Evolutionary conservation across 35 echinoderm and acorn worm genomes (phyloP).

Genomic region (Ophioderma brevispina): DNA sequence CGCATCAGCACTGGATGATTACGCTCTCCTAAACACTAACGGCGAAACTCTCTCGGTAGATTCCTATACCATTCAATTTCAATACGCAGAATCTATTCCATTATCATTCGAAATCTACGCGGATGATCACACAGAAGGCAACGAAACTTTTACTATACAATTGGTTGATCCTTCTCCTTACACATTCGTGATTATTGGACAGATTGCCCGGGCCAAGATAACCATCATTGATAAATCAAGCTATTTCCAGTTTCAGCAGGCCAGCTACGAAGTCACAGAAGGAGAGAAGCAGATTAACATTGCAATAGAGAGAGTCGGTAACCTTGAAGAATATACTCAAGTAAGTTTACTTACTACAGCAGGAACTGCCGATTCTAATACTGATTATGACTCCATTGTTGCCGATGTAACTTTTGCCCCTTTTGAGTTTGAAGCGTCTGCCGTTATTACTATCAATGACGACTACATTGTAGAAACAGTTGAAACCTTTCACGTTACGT

Average conservation of each 20-base stretch:
- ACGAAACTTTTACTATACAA: background rate
- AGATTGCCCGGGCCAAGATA: background rate
- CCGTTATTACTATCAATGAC: background rate
- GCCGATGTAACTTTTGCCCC: background rate
- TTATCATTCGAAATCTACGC: background rate
- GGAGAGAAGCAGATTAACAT: background rate
- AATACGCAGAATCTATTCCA: background rate
- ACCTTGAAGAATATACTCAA: background rate
- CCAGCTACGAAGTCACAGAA: background rate
- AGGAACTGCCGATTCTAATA: background rate
- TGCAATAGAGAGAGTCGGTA: background rate
- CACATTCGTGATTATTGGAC: background rate
- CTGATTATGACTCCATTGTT: background rate
- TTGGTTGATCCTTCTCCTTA: background rate
- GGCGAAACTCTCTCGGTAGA: background rate
- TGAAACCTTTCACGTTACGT: background rate
- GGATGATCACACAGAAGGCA: background rate
- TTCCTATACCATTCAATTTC: too few relatives aligned
- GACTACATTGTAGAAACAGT: background rate
- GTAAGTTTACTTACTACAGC: background rate
- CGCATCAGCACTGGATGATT: background rate
- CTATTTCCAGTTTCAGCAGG: background rate
- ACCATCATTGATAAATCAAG: constrained; percentile 7
- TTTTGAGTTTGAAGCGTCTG: background rate
- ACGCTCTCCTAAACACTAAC: background rate